These are phyloP conservation scores for Prionace glauca DNA, from an alignment of 2,797 vertebrate species.

Conservation along the genomic window DNA sequence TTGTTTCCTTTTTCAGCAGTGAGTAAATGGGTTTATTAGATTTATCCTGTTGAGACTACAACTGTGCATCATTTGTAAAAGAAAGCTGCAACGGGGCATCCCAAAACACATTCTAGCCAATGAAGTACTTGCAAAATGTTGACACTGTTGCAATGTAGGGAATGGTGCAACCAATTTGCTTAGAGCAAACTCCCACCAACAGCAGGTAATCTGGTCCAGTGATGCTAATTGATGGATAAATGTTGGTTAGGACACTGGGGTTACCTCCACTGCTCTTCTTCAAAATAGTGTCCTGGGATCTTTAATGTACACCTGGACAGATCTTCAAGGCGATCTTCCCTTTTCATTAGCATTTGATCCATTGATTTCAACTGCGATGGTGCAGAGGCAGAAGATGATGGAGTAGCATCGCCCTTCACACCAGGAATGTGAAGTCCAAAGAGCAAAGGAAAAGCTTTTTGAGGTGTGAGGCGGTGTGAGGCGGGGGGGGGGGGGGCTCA, in stretches of 20 bases:
- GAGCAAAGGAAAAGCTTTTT: not conserved
- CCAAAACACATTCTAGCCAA: not conserved
- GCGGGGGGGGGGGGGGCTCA: no score
- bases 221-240: not conserved
- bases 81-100: not conserved
- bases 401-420: not conserved
- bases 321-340: not conserved
- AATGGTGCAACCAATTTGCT: not conserved
- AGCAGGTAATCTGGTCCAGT: not conserved
- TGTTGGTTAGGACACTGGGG: not conserved
- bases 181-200: not conserved
- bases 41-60: not conserved
- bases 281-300: not conserved
- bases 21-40: not conserved
- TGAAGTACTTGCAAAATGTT: not conserved
- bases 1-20: not conserved
- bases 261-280: not conserved
- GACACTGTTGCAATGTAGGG: not conserved
- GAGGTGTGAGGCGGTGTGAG: not conserved
- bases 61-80: not conserved
- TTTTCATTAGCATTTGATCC: not conserved
- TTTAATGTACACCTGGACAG: not conserved
- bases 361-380: not conserved
- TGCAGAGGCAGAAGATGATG: not conserved
- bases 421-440: not conserved